Percentiles rank a stretch among this genome's conserved stretches.
Evolutionary conservation across 2,113 vertebrate genomes (phyloP).

Genomic region (Tupaia tana): DNA sequence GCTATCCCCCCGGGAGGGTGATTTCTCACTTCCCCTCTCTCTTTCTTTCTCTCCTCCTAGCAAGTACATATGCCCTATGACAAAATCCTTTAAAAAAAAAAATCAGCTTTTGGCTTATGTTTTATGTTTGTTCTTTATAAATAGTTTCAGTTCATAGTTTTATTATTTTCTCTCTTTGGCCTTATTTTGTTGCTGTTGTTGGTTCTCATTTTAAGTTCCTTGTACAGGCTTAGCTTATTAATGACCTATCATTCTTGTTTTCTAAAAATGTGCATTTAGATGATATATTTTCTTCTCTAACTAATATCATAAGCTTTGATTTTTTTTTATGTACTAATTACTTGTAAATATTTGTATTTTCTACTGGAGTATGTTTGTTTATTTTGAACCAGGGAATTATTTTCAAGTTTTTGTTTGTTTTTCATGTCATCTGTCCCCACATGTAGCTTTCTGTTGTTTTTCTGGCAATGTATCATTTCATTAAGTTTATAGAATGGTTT

Average conservation of each 20-base stretch:
- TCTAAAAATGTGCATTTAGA: neutral
- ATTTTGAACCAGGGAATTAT: neutral
- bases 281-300: neutral
- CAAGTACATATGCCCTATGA: too few species aligned
- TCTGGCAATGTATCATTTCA: neutral
- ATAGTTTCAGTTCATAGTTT: neutral
- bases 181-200: neutral
- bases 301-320: neutral
- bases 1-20: too few species aligned
- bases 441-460: neutral
- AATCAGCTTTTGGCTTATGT: neutral
- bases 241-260: neutral
- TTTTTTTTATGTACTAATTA: slow-evolving; percentile 2
- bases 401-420: neutral
- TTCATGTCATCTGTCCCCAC: neutral
- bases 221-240: neutral
- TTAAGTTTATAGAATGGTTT: neutral
- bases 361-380: neutral
- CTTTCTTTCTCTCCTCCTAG: too few species aligned
- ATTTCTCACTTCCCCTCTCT: too few species aligned
- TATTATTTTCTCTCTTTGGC: neutral
- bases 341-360: neutral
- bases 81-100: neutral
- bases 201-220: neutral
- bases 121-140: neutral